phyloP scores from a whole-genome alignment of 1,140 invertebrate genomes.

The Bilobella aurantiaca region DNA sequence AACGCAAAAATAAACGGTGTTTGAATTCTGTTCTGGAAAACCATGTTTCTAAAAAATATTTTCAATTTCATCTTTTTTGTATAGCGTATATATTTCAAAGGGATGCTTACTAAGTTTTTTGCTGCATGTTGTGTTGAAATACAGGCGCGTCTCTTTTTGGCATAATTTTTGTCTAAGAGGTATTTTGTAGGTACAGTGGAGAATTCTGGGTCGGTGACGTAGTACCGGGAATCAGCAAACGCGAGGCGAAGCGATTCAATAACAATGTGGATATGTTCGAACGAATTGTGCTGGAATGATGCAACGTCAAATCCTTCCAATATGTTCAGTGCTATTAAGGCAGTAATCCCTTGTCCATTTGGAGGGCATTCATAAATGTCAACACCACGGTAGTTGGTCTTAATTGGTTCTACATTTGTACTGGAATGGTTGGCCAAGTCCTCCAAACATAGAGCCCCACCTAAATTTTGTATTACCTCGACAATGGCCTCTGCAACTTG shows the following conservation, averaged over 20 bases:
- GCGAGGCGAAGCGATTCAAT: conserved; percentile 40
- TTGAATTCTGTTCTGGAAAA: conserved; percentile 27
- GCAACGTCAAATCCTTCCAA: conserved; percentile 38
- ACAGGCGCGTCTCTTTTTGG: conserved; percentile 36
- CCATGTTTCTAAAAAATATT: conserved; percentile 26
- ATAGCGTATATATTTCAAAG: neutral
- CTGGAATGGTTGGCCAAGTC: conserved; percentile 39
- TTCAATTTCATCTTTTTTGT: neutral
- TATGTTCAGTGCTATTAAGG: conserved; percentile 40
- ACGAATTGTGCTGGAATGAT: conserved; percentile 36
- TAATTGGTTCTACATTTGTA: conserved; percentile 35
- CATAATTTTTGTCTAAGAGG: conserved; percentile 40
- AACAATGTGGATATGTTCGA: conserved; percentile 39
- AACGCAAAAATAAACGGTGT: conserved; percentile 42
- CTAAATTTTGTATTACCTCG: conserved; percentile 37
- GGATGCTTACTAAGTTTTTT: conserved; percentile 18
- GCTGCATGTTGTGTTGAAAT: conserved; percentile 35
- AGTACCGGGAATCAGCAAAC: conserved; percentile 39
- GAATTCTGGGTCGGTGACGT: conserved; percentile 38
- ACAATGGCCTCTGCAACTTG: conserved; percentile 39
- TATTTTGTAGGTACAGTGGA: conserved; percentile 36
- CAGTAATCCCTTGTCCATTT: conserved; percentile 41
- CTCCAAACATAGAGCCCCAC: conserved; percentile 39
- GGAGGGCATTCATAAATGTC: conserved; percentile 38
- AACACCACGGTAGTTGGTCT: conserved; percentile 37